Conservation (phyloP, 1,140 invertebrate species). For the Lepeophtheirus salmonis region DNA sequence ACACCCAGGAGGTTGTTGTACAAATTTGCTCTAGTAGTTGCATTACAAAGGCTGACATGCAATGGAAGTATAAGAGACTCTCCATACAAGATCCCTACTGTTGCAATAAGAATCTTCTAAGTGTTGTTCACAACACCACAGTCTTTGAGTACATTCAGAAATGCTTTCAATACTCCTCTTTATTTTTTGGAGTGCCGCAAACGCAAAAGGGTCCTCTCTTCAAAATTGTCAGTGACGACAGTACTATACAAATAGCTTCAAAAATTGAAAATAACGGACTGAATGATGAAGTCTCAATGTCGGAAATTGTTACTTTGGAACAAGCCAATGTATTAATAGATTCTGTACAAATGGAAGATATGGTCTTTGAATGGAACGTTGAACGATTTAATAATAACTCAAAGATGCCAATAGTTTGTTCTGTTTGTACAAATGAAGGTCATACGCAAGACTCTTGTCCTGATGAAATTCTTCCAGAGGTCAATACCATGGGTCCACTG, state of each 20-base stretch:
- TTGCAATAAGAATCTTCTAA: conserved; percentile 3
- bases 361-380: not conserved
- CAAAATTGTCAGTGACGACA: too few species aligned
- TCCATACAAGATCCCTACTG: not conserved
- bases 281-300: not conserved
- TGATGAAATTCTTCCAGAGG: conserved; percentile 33
- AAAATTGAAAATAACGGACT: not conserved
- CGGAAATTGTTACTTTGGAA: not conserved
- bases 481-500: conserved; percentile 27
- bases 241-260: too few species aligned
- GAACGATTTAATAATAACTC: not conserved
- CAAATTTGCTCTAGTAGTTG: not conserved
- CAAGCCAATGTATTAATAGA: not conserved
- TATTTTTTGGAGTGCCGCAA: not conserved
- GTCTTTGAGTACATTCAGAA: not conserved
- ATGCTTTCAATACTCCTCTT: conserved; percentile 4
- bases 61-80: not conserved
- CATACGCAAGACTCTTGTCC: conserved; percentile 35
- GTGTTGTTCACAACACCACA: conserved; percentile 9
- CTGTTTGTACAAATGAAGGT: conserved; percentile 33
- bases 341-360: not conserved
- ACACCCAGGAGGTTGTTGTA: not conserved
- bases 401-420: conserved; percentile 31
- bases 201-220: not conserved
- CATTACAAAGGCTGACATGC: not conserved